Evolutionary conservation across 2,113 vertebrate genomes (phyloP).

Genomic region (Brachyhypopomus occidentalis): DNA sequence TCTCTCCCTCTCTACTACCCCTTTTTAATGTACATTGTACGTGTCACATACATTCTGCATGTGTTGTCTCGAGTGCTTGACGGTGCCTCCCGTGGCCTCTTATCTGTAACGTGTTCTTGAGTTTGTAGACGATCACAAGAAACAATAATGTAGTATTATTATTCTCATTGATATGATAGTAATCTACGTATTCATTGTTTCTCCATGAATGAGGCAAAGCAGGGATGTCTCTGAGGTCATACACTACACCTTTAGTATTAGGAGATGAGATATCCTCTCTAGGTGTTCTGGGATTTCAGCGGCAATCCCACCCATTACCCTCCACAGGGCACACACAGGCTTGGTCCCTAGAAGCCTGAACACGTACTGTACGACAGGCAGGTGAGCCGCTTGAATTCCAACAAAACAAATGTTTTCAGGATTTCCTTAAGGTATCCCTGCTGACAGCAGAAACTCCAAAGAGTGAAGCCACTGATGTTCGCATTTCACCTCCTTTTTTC

Average conservation of each 20-base stretch:
- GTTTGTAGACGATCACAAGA: too few relatives aligned
- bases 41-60: too few relatives aligned
- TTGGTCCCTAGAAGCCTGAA: background rate
- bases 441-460: background rate
- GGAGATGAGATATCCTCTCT: constrained; percentile 19
- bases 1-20: too few relatives aligned
- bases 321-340: constrained; percentile 16
- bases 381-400: too few relatives aligned
- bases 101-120: too few relatives aligned
- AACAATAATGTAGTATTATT: too few relatives aligned
- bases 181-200: background rate
- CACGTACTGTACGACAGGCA: too few relatives aligned
- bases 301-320: constrained; percentile 32
- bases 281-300: constrained; percentile 43
- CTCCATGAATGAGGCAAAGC: background rate
- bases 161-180: background rate
- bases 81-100: too few relatives aligned
- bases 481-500: constrained; percentile 44
- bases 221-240: background rate
- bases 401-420: background rate
- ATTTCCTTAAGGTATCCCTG: background rate
- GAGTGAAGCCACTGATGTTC: constrained; percentile 54
- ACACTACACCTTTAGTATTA: constrained; percentile 20
- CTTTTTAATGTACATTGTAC: too few relatives aligned
- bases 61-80: too few relatives aligned